Base-by-base conservation (phyloP, 2,797 vertebrate genomes). In the Muscicapa striata region DNA sequence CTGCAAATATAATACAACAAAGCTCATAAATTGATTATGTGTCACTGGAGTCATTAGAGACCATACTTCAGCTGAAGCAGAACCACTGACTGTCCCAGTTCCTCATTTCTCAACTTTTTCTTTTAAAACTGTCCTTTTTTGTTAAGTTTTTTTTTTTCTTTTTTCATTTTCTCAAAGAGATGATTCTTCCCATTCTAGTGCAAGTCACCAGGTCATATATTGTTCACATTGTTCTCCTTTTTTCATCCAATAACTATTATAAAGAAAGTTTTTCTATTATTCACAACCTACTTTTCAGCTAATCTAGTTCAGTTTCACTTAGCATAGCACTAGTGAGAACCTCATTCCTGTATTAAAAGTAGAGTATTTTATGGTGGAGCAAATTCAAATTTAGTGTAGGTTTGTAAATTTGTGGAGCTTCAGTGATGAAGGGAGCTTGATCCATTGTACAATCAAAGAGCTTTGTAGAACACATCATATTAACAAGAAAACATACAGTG, bases 11-110 rank as follows among this genome's bases (percentile, higher is more conserved):
- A 75, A 40, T 41, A 74, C 72, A 93, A 55, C 66, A 90, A 78
- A 91, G 76, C 54, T 69, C 32, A 63, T 48, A 94, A 94, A 91
- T 77, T 86, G 84, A 94, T 96, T 87, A 59, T 29, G 40, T 90
- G 79, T 54, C 76, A 78, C 26, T 49, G 62, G 30, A 89, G 79
- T 88, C 76, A 59, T 86, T 89, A 69, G 40, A 86, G 66, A 84
- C 54, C 18, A 12, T 21, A 69, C 15, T 84, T 74, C 59, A 88
- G 54, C 51, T 5, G 8, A 79, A 36, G n/a, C 19, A 94, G 79
- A 87, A 32, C 26, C 7, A 51, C 51, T 20, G 14, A 40, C 54
- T 93, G 79, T 52, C 87, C 85, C 78, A 91, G 51, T 84, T 93
- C 69, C 32, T 67, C 1, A 34, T 43, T 76, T 84, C 40, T 83